These are phyloP conservation scores for Mythimna vitellina DNA, from an alignment of 2,888 invertebrate species.

Conservation along the genomic window DNA sequence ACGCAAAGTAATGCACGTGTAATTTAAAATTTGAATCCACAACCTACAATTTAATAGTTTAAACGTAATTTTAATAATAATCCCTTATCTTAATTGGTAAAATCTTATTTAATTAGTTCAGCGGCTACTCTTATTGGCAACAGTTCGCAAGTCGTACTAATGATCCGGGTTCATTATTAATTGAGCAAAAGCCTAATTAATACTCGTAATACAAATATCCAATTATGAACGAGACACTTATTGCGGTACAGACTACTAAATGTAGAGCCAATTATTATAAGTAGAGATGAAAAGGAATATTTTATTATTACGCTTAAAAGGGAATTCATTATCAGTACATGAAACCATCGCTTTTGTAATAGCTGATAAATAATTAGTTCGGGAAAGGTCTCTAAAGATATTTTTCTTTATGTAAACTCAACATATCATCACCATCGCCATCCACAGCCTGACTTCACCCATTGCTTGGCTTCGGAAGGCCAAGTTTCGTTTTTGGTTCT, in stretches of 20 bases:
- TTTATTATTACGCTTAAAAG: conserved; percentile 20
- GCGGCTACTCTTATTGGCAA: conserved; percentile 15
- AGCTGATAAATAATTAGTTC: not conserved
- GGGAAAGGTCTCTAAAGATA: not conserved
- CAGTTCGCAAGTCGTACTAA: conserved; percentile 14
- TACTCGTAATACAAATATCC: conserved; percentile 43
- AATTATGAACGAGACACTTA: conserved; percentile 35
- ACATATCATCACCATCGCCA: too few relatives aligned
- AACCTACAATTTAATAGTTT: too few relatives aligned
- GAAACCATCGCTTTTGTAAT: not conserved
- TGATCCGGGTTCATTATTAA: conserved; percentile 33
- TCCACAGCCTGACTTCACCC: too few relatives aligned
- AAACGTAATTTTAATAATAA: too few relatives aligned
- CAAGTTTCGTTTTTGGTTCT: too few relatives aligned
- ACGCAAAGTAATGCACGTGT: too few relatives aligned
- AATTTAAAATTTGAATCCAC: too few relatives aligned
- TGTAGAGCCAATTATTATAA: conserved; percentile 36
- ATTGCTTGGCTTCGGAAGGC: too few relatives aligned
- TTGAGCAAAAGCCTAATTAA: conserved; percentile 46
- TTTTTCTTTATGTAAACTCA: not conserved
- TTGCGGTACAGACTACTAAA: conserved; percentile 35
- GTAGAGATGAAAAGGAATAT: conserved; percentile 42
- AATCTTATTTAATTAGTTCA: not conserved
- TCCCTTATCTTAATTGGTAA: conserved; percentile 2
- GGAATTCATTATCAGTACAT: conserved; percentile 24